Base-by-base conservation (phyloP, 2,888 invertebrate genomes). In the Liposcelis brunnea region DNA sequence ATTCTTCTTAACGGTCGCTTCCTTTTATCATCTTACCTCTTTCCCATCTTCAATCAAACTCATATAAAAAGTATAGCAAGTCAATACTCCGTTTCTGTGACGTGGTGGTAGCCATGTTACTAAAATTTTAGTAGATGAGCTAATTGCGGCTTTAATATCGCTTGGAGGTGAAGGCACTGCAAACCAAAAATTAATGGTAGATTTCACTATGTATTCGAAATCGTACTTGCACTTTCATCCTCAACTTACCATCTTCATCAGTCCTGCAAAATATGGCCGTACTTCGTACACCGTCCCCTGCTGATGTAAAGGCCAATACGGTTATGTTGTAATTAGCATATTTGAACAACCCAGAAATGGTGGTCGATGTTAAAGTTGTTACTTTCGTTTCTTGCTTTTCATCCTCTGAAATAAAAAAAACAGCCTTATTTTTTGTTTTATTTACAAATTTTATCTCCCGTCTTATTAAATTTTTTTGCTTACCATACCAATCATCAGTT, bases 281-380 rank as follows among this genome's bases (percentile, higher is more conserved):
- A 49, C 87, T 87, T 52, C 82, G 71, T 15, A 82, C 80, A 6
- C 93, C 93, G 59, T 93, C 91, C 0, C 93, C 93, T 38, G 82
- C 81, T 32, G 80, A 72, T 1, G 93, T 93, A 63, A 78, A 90
- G 7, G 90, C 90, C 58, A 86, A 69, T 31, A 89, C 86, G 52
- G 86, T 82, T 44, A 93, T 81, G 31, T 89, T 89, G 62, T 93
- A 93, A 67, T 93, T 93, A 26, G 90, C 89, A 64, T 77, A 89
- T 55, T 86, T 81, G 56, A 79, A 74, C 46, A 91, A 67, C 40
- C 80, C 80, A 47, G 79, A 78, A 49, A 87, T 68, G 2, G 75
- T 76, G 31, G 80, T 78, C 49, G 77, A 74, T 32, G 77, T 58
- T 2, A 76, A 74, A 2, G 74, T 71, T 53, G 80, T 78, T 53